Percentiles rank a stretch among this genome's conserved stretches.
Evolutionary conservation across 2,888 invertebrate genomes (phyloP).

Genomic region (Eupithecia vulgata): DNA sequence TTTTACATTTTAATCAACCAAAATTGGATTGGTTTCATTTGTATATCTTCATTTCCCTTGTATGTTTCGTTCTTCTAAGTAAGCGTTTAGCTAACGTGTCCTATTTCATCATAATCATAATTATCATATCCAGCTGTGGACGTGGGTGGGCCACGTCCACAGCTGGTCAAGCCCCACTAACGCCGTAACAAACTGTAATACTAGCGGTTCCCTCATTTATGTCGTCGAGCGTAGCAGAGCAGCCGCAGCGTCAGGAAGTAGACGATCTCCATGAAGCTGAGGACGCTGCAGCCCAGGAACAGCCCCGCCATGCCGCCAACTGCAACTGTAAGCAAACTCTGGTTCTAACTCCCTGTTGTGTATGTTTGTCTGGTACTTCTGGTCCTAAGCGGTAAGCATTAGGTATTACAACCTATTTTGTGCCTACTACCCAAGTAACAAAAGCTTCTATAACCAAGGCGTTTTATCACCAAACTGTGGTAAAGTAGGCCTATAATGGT

Average conservation of each 20-base stretch:
- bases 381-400: neutral
- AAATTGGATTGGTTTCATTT: neutral
- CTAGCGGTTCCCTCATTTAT: neutral
- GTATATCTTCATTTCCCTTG: neutral
- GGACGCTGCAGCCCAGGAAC: slow-evolving; percentile 90
- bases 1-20: too few relatives aligned
- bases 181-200: neutral
- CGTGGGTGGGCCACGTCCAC: neutral
- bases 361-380: neutral
- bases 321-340: slow-evolving; percentile 81
- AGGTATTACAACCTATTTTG: neutral
- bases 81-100: neutral
- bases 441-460: too few relatives aligned
- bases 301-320: slow-evolving; percentile 92
- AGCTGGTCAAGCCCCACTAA: neutral
- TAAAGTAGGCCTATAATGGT: too few relatives aligned
- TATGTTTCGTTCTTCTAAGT: too few relatives aligned
- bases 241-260: slow-evolving; percentile 88
- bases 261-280: slow-evolving; percentile 89
- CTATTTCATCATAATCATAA: too few relatives aligned
- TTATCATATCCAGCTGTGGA: too few relatives aligned
- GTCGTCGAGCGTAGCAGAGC: slow-evolving; percentile 79
- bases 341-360: neutral
- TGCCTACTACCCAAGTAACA: too few relatives aligned
- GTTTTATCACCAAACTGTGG: too few relatives aligned